phyloP scores from a whole-genome alignment of 2,797 vertebrate species.

The Mallotus villosus region DNA sequence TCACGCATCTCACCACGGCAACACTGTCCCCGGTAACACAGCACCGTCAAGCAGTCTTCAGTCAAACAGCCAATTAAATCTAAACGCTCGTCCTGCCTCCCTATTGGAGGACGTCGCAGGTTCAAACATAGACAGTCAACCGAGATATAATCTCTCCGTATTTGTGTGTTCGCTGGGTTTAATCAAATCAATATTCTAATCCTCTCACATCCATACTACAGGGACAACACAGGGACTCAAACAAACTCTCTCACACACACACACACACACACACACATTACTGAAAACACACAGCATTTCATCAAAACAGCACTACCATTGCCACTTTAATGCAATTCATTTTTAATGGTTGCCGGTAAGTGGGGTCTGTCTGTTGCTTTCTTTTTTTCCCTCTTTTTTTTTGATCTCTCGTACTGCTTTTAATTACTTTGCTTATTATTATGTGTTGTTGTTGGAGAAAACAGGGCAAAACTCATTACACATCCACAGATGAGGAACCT shows the following conservation, averaged over 20 bases:
- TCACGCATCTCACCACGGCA: conserved; percentile 44
- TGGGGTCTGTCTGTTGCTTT: conserved; percentile 37
- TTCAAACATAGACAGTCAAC: conserved; percentile 49
- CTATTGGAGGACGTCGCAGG: conserved; percentile 32
- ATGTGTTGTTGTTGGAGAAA: conserved; percentile 71
- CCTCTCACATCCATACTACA: conserved; percentile 19
- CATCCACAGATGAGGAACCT: conserved; percentile 72
- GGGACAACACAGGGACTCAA: conserved; percentile 6
- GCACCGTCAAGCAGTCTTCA: conserved; percentile 46
- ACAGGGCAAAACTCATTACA: conserved; percentile 80
- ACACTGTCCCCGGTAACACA: conserved; percentile 40
- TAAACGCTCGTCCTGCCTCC: conserved; percentile 48
- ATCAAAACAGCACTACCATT: conserved; percentile 49
- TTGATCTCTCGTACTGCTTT: conserved; percentile 63
- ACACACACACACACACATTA: conserved; percentile 17
- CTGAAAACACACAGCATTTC: conserved; percentile 48
- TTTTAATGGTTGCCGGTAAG: conserved; percentile 63
- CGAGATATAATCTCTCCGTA: conserved; percentile 41
- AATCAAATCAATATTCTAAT: conserved; percentile 49
- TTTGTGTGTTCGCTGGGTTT: conserved; percentile 19
- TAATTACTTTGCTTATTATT: conserved; percentile 81
- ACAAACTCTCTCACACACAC: conserved; percentile 14
- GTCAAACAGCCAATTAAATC: conserved; percentile 59
- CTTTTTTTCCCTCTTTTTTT: conserved; percentile 14
- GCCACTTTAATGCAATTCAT: conserved; percentile 55